Evolutionary conservation across 2,113 vertebrate genomes (phyloP).

Genomic region (Heterocephalus glaber): DNA sequence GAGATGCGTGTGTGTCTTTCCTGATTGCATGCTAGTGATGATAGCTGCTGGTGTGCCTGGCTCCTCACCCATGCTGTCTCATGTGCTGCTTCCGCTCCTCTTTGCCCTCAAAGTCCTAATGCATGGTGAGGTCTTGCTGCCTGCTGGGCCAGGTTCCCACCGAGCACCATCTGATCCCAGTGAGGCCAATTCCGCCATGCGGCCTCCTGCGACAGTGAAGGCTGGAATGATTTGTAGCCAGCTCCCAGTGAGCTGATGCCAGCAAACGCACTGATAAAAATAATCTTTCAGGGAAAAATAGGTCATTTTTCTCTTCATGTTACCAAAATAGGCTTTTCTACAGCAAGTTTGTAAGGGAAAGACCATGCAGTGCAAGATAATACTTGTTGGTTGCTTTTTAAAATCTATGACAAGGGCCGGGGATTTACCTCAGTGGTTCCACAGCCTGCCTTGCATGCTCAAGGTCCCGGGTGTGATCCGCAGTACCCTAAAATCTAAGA

Average conservation of each 20-base stretch:
- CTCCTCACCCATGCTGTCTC: neutral
- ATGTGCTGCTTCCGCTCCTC: neutral
- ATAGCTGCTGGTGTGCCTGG: neutral
- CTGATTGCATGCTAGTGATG: neutral
- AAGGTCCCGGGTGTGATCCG: no score
- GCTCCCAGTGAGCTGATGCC: neutral
- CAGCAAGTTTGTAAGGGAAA: conserved; percentile 40
- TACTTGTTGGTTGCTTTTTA: neutral
- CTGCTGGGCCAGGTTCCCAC: neutral
- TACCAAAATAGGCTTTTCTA: conserved; percentile 33
- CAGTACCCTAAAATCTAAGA: no score
- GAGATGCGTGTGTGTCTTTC: neutral
- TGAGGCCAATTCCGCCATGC: no score
- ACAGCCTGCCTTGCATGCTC: no score
- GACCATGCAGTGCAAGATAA: neutral
- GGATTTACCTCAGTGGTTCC: no score
- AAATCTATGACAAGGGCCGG: neutral
- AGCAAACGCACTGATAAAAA: conserved; percentile 16
- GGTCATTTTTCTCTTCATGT: neutral
- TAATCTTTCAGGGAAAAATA: neutral
- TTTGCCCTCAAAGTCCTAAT: neutral
- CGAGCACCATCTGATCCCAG: neutral
- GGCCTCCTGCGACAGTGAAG: neutral
- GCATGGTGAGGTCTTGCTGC: neutral
- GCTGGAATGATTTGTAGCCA: neutral